A percentile compares a stretch with the other conserved stretches of the same genome.
Evolutionary conservation across 1,140 invertebrate species (phyloP).

Genomic region (Formica selysi): DNA sequence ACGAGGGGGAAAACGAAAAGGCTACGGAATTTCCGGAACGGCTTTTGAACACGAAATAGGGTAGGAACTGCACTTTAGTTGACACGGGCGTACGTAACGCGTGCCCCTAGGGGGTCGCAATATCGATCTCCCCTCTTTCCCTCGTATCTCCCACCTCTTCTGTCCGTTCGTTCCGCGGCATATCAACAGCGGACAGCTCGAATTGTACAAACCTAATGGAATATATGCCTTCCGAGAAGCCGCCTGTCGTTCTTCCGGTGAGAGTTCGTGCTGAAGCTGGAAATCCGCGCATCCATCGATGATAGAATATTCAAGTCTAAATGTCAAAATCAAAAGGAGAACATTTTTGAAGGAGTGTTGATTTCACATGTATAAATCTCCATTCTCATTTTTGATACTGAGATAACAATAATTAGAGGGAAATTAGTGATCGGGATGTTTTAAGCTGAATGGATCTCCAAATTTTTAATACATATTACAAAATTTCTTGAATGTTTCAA

Average conservation of each 20-base stretch:
- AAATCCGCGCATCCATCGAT: not conserved
- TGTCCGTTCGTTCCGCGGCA: conserved; percentile 36
- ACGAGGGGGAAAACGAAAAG: not conserved
- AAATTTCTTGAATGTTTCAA: not conserved
- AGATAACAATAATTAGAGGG: not conserved
- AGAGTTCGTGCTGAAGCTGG: not conserved
- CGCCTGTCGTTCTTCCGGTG: conserved; percentile 17
- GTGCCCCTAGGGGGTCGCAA: conserved; percentile 71
- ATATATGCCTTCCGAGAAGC: conserved; percentile 21
- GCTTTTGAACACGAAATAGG: conserved; percentile 48
- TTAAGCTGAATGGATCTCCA: not conserved
- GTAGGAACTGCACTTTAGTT: conserved; percentile 66
- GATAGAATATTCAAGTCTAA: conserved; percentile 26
- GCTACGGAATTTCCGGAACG: conserved; percentile 60
- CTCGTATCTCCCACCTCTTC: conserved; percentile 10
- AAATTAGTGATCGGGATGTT: not conserved
- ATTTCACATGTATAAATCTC: not conserved
- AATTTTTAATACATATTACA: not conserved
- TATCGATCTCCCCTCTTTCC: conserved; percentile 70
- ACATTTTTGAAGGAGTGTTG: not conserved
- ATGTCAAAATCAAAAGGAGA: not conserved
- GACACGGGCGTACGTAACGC: conserved; percentile 70
- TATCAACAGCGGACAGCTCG: conserved; percentile 62
- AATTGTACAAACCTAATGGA: conserved; percentile 58
- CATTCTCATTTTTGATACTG: not conserved